A percentile compares a stretch with the other conserved stretches of the same genome.
phyloP scores from a whole-genome alignment of 2,113 vertebrate genomes.

The Caracal caracal region DNA sequence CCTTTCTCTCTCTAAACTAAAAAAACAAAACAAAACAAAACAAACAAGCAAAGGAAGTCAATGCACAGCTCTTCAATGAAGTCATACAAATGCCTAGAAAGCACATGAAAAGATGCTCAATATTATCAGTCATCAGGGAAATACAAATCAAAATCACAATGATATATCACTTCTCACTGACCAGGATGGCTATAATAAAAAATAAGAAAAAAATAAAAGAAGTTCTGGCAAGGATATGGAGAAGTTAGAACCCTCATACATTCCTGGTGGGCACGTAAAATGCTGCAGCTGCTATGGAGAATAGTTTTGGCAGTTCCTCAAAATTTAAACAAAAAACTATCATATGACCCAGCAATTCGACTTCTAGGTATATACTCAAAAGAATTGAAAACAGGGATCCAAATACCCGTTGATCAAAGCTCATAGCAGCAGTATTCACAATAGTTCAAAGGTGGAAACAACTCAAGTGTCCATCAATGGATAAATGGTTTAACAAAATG shows the following conservation, averaged over 20 bases:
- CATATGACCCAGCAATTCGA: neutral
- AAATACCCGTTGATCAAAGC: neutral
- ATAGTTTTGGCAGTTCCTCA: neutral
- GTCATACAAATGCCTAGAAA: neutral
- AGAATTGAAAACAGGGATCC: neutral
- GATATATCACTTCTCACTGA: neutral
- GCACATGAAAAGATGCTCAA: neutral
- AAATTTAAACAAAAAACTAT: neutral
- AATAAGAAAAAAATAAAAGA: neutral
- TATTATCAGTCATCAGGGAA: neutral
- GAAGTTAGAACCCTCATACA: neutral
- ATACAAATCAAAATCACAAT: neutral
- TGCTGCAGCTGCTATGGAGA: neutral
- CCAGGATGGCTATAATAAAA: neutral
- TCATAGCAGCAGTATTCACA: neutral
- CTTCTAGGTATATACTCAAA: neutral
- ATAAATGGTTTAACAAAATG: neutral
- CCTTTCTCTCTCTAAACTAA: too few species aligned
- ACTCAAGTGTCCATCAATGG: neutral
- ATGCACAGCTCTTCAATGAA: neutral
- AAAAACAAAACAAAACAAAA: too few species aligned
- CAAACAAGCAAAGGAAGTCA: neutral
- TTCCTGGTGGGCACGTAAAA: neutral
- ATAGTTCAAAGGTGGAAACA: neutral
- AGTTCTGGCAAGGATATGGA: neutral